phyloP scores from a whole-genome alignment of 2,113 vertebrate species.

The Labeo rohita region DNA sequence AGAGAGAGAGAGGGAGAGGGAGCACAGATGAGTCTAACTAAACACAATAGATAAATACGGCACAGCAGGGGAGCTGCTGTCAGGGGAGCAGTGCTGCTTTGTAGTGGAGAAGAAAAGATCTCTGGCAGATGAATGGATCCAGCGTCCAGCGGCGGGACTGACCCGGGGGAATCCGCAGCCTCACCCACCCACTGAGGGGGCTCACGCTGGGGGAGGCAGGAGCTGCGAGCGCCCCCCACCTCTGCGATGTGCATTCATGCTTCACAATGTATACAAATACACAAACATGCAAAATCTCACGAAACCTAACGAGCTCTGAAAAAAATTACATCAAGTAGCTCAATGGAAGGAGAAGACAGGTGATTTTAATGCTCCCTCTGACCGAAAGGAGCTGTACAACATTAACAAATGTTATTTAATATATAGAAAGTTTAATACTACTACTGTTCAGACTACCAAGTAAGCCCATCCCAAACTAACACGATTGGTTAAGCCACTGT shows the following conservation, averaged over 20 bases:
- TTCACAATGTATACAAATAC: slow-evolving; percentile 15
- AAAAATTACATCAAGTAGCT: slow-evolving; percentile 2
- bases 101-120: slow-evolving; percentile 87
- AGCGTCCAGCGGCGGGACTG: slow-evolving; percentile 77
- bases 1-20: slow-evolving; percentile 18
- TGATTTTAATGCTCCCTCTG: neutral
- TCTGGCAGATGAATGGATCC: slow-evolving; percentile 88
- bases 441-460: neutral
- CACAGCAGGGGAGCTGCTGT: slow-evolving; percentile 77
- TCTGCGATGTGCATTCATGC: slow-evolving; percentile 77
- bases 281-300: slow-evolving; percentile 23
- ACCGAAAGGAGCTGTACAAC: neutral
- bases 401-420: neutral
- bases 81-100: slow-evolving; percentile 83
- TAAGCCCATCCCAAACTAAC: neutral
- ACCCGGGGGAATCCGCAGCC: slow-evolving; percentile 81
- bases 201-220: slow-evolving; percentile 15
- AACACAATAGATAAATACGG: slow-evolving; percentile 74
- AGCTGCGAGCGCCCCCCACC: slow-evolving; percentile 49
- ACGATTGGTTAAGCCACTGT: too few relatives aligned
- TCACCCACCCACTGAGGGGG: slow-evolving; percentile 36
- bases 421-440: neutral
- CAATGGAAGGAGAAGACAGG: neutral
- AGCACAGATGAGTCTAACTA: slow-evolving; percentile 65
- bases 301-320: neutral